These are phyloP conservation scores for Diplodus puntazzo DNA, from an alignment of 2,797 vertebrate species.

Conservation along the genomic window DNA sequence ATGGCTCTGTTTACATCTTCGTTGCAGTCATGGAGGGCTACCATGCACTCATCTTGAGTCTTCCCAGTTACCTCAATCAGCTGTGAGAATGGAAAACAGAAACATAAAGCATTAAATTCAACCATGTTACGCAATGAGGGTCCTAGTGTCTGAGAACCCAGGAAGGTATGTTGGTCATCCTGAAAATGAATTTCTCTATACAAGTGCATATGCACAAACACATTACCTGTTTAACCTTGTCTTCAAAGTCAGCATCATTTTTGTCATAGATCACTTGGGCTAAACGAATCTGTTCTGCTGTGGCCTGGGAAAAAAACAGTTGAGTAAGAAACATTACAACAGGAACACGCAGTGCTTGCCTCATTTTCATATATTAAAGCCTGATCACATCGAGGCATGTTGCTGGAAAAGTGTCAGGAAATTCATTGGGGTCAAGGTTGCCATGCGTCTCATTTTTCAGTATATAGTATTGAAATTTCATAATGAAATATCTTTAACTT, in stretches of 20 bases:
- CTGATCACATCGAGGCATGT: too few relatives aligned
- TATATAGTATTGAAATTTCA: too few relatives aligned
- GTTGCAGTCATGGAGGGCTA: conserved; percentile 98
- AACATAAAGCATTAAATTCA: not conserved
- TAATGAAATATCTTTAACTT: too few relatives aligned
- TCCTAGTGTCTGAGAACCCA: not conserved
- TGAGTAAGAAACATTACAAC: conserved; percentile 24
- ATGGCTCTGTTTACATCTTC: conserved; percentile 98
- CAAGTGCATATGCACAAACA: not conserved
- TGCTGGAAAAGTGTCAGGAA: too few relatives aligned
- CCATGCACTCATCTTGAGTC: conserved; percentile 96
- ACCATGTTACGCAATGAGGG: not conserved
- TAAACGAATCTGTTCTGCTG: conserved; percentile 98
- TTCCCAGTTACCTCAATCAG: conserved; percentile 98
- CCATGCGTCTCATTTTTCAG: too few relatives aligned
- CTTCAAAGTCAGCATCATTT: conserved; percentile 96
- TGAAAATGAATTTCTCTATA: not conserved
- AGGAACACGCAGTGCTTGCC: accelerated
- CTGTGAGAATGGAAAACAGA: conserved; percentile 72
- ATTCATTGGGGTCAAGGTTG: too few relatives aligned
- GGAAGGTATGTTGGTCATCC: not conserved
- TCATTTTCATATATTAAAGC: not conserved
- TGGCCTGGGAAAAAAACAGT: conserved; percentile 87
- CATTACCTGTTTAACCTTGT: conserved; percentile 96
- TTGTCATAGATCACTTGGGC: conserved; percentile 98